Conservation (phyloP, 2,113 vertebrate species). For the Callipepla californica region DNA sequence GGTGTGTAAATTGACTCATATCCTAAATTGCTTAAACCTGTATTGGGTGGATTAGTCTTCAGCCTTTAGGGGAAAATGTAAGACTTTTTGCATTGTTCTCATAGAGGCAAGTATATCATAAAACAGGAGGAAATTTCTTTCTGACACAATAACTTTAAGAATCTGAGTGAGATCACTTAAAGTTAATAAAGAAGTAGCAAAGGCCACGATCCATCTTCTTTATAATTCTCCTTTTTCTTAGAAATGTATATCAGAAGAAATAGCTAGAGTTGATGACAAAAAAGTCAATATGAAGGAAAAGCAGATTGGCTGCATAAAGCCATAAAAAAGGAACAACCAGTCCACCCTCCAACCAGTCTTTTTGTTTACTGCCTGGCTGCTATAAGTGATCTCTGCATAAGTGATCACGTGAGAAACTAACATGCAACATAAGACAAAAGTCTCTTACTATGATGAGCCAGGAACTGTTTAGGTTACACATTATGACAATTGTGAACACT, state of each 20-base stretch:
- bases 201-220: neutral
- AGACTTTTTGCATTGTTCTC: neutral
- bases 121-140: neutral
- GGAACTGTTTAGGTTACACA: neutral
- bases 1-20: neutral
- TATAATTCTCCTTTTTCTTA: neutral
- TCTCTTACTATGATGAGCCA: neutral
- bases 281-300: neutral
- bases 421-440: neutral
- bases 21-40: neutral
- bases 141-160: neutral
- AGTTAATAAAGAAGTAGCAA: neutral
- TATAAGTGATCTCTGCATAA: neutral
- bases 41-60: neutral
- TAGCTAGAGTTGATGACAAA: neutral
- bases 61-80: neutral
- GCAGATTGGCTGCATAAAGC: neutral
- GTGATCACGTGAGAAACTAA: neutral
- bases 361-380: neutral
- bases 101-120: neutral
- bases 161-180: neutral
- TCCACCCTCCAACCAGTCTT: fast-evolving
- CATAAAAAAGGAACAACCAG: neutral
- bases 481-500: neutral
- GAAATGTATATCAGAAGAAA: neutral